Conservation (phyloP, 2,888 invertebrate species). For the Belgica antarctica region DNA sequence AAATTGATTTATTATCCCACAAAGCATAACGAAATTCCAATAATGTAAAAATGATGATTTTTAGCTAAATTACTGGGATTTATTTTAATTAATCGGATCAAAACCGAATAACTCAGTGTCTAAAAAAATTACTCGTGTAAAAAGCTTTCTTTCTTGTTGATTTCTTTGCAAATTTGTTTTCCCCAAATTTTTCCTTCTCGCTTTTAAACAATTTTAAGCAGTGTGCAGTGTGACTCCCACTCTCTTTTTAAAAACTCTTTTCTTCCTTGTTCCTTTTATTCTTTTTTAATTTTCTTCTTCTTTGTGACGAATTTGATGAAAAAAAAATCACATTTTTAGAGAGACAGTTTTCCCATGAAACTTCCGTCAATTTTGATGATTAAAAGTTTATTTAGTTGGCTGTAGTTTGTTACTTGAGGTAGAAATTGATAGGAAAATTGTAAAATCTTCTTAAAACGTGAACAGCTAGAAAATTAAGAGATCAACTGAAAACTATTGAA, state of each 20-base stretch:
- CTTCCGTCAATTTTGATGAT: not conserved
- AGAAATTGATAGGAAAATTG: no score
- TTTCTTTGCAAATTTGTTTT: not conserved
- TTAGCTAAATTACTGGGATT: not conserved
- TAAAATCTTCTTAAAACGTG: no score
- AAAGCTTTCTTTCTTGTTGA: no score
- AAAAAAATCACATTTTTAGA: not conserved
- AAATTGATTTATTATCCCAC: conserved; percentile 12
- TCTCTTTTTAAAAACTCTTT: not conserved
- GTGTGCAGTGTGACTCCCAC: not conserved
- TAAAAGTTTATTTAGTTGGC: not conserved
- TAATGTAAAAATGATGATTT: conserved; percentile 21
- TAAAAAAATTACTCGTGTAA: no score
- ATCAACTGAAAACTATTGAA: no score
- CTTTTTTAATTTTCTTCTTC: not conserved
- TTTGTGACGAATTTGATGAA: not conserved
- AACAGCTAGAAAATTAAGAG: no score
- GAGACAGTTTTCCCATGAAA: not conserved
- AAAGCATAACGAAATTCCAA: not conserved
- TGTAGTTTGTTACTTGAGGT: no score
- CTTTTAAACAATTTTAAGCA: conserved; percentile 5
- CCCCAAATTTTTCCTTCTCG: not conserved
- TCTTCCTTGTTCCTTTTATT: not conserved
- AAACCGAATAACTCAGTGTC: conserved; percentile 10
- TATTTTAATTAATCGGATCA: conserved; percentile 10